Evolutionary conservation across 2,888 invertebrate genomes (phyloP).

Genomic region (Xestia ashworthii): DNA sequence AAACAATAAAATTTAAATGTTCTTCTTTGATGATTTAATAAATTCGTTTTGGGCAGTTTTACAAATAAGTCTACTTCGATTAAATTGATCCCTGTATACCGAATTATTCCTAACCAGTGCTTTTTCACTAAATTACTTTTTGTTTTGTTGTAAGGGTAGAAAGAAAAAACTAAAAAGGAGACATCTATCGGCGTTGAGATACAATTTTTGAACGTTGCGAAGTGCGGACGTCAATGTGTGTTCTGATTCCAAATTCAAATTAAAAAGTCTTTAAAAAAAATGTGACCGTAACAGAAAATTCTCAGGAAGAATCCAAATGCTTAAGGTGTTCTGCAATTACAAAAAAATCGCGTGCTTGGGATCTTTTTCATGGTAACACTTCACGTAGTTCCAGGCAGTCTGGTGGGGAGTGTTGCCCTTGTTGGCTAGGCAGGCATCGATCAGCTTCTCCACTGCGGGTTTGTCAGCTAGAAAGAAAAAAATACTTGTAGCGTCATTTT

Average conservation of each 20-base stretch:
- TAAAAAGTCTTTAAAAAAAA: slow-evolving; percentile 17
- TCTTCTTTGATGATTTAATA: slow-evolving; percentile 65
- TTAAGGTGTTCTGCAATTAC: slow-evolving; percentile 70
- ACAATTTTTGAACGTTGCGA: slow-evolving; percentile 12
- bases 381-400: slow-evolving; percentile 89
- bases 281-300: slow-evolving; percentile 52
- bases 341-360: slow-evolving; percentile 88
- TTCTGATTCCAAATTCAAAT: slow-evolving; percentile 36
- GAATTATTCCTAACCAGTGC: slow-evolving; percentile 49
- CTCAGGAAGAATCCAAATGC: slow-evolving; percentile 58
- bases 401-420: slow-evolving; percentile 88
- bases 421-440: slow-evolving; percentile 86
- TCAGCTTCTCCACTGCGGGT: slow-evolving; percentile 85
- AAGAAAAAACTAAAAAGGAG: neutral
- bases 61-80: slow-evolving; percentile 44
- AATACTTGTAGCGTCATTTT: neutral
- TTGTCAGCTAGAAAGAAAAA: slow-evolving; percentile 81
- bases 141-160: neutral
- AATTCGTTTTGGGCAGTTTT: slow-evolving; percentile 77
- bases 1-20: slow-evolving; percentile 43
- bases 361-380: slow-evolving; percentile 89
- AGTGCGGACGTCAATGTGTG: slow-evolving; percentile 33
- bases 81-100: slow-evolving; percentile 60
- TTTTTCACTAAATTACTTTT: slow-evolving; percentile 13
- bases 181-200: slow-evolving; percentile 6